Evolutionary conservation across 37 sponge, comb jelly and placozoan genomes (phyloP), one percentile per base, ranked within the genome.

Genomic region (Halisarca cf. caerulea): DNA sequence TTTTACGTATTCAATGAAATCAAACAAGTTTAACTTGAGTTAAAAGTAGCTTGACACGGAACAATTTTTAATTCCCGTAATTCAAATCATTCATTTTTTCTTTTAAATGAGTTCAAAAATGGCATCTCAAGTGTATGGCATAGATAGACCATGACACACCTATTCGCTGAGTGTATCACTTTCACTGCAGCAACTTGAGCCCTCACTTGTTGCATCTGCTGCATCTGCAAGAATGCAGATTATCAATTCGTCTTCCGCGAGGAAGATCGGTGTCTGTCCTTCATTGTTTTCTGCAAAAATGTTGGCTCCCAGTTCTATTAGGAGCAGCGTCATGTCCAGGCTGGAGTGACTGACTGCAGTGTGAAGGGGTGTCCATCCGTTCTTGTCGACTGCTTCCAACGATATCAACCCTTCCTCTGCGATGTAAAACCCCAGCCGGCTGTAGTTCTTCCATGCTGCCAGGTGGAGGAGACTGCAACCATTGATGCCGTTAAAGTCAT

Each of bases 291-390:
- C 41, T 23, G 42, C 45, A 41, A 74, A 74, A 32, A 74, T 37
- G 43, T 23, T 18, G 17, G 77, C 77, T 2, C 90, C 93, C 40
- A 73, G 40, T 23, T 88, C 81, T 3, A 89, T 58, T 17, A 92
- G 87, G 0, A 92, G 81, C 0, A 86, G 17, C 0, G 53, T 64
- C 39, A 88, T 68, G 27, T 92, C 90, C 0, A 86, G 3, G 43
- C 80, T 84, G 82, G 78, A 81, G 78, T 89, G 59, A 60, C 89
- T 86, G 7, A 89, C 93, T 0, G 93, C 93, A 0, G 89, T 80
- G 73, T 93, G 93, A 17, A 93, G 83, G 24, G 93, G 93, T 23
- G 90, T 93, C 93, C 93, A 93, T 25, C 79, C 59, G 79, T 93
- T 86, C 41, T 87, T 87, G 89, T 93, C 93, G 33, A 86, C 87